Evolutionary conservation across 2,797 vertebrate species (phyloP).

Genomic region (Poecilia gillii): DNA sequence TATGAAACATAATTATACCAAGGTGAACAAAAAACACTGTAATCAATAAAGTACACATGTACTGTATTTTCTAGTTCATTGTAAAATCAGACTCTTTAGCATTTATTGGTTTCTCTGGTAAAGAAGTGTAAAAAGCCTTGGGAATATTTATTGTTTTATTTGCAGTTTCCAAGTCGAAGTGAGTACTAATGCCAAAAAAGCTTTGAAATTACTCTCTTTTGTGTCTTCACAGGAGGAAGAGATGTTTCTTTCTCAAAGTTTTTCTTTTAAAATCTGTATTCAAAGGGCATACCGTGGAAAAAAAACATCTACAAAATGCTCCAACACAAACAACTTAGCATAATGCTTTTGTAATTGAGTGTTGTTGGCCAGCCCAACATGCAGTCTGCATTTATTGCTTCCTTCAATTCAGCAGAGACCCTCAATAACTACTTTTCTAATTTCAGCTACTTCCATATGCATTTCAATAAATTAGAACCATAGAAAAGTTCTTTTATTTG

Average conservation of each 20-base stretch:
- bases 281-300: not conserved
- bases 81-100: not conserved
- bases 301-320: not conserved
- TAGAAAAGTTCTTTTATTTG: not conserved
- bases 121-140: not conserved
- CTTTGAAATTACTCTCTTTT: not conserved
- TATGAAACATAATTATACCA: not conserved
- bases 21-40: not conserved
- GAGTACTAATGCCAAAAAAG: not conserved
- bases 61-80: not conserved
- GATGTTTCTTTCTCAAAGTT: not conserved
- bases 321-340: slow-evolving; percentile 2
- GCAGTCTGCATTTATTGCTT: slow-evolving; percentile 1
- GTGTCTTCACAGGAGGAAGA: not conserved
- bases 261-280: not conserved
- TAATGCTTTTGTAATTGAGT: not conserved
- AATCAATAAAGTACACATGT: not conserved
- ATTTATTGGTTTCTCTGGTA: not conserved
- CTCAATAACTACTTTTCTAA: not conserved
- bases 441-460: not conserved
- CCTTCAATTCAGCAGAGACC: not conserved
- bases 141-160: not conserved
- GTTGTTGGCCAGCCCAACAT: not conserved
- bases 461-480: not conserved
- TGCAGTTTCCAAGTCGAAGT: not conserved